Percentiles rank a stretch among this genome's conserved stretches.
Evolutionary conservation across 2,113 vertebrate genomes (phyloP).

Genomic region (Apus apus): DNA sequence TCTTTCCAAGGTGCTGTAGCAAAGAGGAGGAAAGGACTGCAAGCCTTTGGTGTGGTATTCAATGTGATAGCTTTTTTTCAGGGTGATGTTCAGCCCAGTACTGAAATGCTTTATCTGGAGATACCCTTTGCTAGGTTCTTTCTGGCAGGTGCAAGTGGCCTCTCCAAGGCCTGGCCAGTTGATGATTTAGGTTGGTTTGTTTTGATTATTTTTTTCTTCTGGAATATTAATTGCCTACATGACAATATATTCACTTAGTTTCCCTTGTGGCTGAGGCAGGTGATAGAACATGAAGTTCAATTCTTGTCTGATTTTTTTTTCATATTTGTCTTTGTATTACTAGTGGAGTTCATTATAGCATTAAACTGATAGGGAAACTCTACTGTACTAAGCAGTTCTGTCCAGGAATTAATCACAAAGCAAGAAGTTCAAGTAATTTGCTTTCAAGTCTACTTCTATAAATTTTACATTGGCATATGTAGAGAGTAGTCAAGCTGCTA

Average conservation of each 20-base stretch:
- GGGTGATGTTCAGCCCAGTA: background rate
- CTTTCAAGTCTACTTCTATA: background rate
- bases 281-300: background rate
- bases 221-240: background rate
- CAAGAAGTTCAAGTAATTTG: background rate
- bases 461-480: background rate
- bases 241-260: background rate
- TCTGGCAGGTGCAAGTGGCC: background rate
- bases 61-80: background rate
- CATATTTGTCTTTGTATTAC: background rate
- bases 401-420: background rate
- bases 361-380: background rate
- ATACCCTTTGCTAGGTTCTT: background rate
- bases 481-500: background rate
- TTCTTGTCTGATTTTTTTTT: background rate
- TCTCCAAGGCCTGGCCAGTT: background rate
- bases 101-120: background rate
- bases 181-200: background rate
- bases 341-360: background rate
- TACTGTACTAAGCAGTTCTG: background rate
- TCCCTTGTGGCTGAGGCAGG: background rate
- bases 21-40: background rate
- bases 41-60: background rate
- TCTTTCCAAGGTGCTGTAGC: background rate
- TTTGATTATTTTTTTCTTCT: background rate